Base-by-base conservation (phyloP, 2,797 vertebrate genomes). In the Zalophus californianus region DNA sequence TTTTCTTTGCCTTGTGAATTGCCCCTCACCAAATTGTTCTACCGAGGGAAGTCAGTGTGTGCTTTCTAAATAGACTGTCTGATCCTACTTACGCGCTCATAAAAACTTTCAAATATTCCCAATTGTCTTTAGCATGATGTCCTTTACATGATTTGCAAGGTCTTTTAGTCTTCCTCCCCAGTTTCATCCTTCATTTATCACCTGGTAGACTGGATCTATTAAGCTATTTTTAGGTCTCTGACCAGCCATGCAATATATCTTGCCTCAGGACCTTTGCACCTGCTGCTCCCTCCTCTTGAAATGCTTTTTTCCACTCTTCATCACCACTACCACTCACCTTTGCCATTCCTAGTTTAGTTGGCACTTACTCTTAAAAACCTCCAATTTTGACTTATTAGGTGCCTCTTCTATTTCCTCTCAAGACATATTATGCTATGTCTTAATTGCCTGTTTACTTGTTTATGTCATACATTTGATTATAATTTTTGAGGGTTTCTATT, bases 51-150 rank as follows among this genome's bases (percentile, higher is more conserved):
- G 62, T 86, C 75, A 50, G 23, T 27, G 4, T 83, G 79, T 91
- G 58, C 85, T 97, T 96, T 96, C 68, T 86, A 94, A 94, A 84
- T 32, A n/a, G 38, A 44, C 91, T 92, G 13, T 56, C n/a, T 70
- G 72, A 44, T 75, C 80, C 72, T 44, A 38, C 75, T 78, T 78
- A 56, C 41, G 85, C 54, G 72, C 32, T 95, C 73, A 92, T 73
- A 50, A 94, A 90, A 84, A 15, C 27, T 27, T 88, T 75, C 35
- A 54, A 32, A 75, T 90, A 85, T 85, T 44, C 41, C 64, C 41
- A 79, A 11, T 35, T 68, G 41, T 84, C 66, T 75, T 68, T 35
- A 38, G 32, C 13, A 32, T 72, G 3, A 58, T 82, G n/a, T 38
- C 27, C n/a, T 84, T 79, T 27, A 88, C 18, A 50, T 72, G 56